Percentiles rank a stretch among this genome's conserved stretches.
phyloP scores from a whole-genome alignment of 2,888 invertebrate genomes.

The Tolmerus cingulatus region DNA sequence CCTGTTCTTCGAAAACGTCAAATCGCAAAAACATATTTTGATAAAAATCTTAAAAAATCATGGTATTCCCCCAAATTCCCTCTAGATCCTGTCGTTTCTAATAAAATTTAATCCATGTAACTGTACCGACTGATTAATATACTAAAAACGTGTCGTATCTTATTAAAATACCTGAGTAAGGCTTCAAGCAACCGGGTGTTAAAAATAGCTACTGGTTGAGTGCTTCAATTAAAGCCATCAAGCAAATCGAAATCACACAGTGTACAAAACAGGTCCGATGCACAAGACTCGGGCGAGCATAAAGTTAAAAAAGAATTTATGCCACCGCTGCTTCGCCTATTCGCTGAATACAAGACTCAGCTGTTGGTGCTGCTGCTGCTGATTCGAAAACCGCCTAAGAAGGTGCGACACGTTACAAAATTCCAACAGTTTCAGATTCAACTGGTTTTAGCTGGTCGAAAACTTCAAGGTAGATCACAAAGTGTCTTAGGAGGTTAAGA shows the following conservation, averaged over 20 bases:
- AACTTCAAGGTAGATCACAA: constrained; percentile 43
- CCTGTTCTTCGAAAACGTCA: background rate
- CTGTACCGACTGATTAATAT: background rate
- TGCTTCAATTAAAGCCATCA: background rate
- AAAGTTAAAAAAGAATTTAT: background rate
- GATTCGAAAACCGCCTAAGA: background rate
- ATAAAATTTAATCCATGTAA: background rate
- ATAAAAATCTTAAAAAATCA: background rate
- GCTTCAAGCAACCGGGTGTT: background rate
- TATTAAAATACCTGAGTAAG: background rate
- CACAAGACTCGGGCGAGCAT: background rate
- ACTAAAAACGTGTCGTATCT: background rate
- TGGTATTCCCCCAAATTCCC: background rate
- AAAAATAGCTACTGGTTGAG: background rate
- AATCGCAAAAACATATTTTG: background rate
- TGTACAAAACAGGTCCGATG: constrained; percentile 8
- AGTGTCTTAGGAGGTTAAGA: constrained; percentile 41
- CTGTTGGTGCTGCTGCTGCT: background rate
- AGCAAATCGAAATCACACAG: background rate
- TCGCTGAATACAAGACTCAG: background rate
- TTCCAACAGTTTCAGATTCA: constrained; percentile 40
- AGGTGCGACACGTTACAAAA: constrained; percentile 38
- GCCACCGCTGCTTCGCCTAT: background rate
- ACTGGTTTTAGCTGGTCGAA: constrained; percentile 39
- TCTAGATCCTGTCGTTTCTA: background rate